Percentiles rank a stretch among this genome's conserved stretches.
Evolutionary conservation across 2,797 vertebrate species (phyloP).

Genomic region (Benthosema pterotum): DNA sequence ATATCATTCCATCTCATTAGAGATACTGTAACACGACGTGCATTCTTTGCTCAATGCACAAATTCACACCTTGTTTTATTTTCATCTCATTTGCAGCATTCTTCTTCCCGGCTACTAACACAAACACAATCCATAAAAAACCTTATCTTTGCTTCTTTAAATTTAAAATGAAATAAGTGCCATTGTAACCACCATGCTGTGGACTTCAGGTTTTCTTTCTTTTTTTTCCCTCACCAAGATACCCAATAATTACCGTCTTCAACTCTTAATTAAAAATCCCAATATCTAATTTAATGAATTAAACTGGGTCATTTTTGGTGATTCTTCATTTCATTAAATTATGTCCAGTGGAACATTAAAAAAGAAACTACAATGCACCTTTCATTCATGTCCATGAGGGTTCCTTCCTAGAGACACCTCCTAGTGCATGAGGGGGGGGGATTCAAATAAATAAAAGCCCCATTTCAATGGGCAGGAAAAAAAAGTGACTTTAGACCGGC

Average conservation of each 20-base stretch:
- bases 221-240: conserved; percentile 19
- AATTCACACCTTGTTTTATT: conserved; percentile 6
- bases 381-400: conserved; percentile 38
- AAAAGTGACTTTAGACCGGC: conserved; percentile 25
- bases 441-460: conserved; percentile 69
- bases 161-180: conserved; percentile 1
- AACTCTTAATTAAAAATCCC: conserved; percentile 63
- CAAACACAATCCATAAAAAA: not conserved
- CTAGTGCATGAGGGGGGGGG: conserved; percentile 55
- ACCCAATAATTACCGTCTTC: conserved; percentile 60
- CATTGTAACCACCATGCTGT: conserved; percentile 26
- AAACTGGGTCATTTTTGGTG: conserved; percentile 60
- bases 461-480: conserved; percentile 20
- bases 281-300: conserved; percentile 68
- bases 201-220: conserved; percentile 7
- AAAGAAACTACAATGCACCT: conserved; percentile 34
- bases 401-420: conserved; percentile 65
- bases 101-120: conserved; percentile 1
- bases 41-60: conserved; percentile 1
- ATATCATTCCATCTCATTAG: conserved; percentile 19
- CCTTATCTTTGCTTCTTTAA: not conserved
- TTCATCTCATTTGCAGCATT: not conserved
- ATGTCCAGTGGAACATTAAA: conserved; percentile 25
- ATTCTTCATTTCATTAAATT: conserved; percentile 59
- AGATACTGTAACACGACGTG: not conserved